phyloP scores from a whole-genome alignment of 2,113 vertebrate species.

The Sinocyclocheilus rhinocerous region DNA sequence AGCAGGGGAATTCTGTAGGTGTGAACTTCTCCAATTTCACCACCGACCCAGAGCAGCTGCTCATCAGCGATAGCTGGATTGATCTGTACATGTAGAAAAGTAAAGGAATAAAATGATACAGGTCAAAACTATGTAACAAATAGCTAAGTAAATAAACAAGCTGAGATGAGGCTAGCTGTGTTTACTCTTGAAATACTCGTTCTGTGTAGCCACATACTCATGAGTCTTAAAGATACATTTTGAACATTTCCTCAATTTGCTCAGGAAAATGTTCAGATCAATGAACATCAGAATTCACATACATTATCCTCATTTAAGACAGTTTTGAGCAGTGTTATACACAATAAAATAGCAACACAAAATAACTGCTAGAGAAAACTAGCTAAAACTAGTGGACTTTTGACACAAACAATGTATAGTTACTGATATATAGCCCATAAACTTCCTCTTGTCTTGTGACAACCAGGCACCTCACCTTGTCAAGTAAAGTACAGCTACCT shows the following conservation, averaged over 20 bases:
- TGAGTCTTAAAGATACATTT: background rate
- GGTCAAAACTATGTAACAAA: background rate
- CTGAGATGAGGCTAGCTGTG: background rate
- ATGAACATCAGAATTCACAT: background rate
- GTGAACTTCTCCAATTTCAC: constrained; percentile 75
- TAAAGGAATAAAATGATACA: background rate
- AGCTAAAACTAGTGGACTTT: background rate
- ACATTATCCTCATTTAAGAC: background rate
- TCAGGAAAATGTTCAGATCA: background rate
- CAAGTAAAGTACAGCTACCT: background rate
- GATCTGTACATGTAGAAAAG: background rate
- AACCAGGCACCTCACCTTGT: background rate
- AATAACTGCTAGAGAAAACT: background rate
- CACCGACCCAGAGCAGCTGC: constrained; percentile 87
- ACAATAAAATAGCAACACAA: background rate
- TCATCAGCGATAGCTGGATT: constrained; percentile 73
- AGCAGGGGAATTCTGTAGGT: constrained; percentile 85
- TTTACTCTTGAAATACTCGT: background rate
- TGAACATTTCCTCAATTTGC: background rate
- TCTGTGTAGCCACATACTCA: background rate
- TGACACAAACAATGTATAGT: background rate
- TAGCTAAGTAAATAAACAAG: no score
- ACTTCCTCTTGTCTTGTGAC: background rate
- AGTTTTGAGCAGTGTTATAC: background rate
- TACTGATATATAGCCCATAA: background rate